Evolutionary conservation across 2,888 invertebrate genomes (phyloP).

Genomic region (Rambutsinella grinnellia): DNA sequence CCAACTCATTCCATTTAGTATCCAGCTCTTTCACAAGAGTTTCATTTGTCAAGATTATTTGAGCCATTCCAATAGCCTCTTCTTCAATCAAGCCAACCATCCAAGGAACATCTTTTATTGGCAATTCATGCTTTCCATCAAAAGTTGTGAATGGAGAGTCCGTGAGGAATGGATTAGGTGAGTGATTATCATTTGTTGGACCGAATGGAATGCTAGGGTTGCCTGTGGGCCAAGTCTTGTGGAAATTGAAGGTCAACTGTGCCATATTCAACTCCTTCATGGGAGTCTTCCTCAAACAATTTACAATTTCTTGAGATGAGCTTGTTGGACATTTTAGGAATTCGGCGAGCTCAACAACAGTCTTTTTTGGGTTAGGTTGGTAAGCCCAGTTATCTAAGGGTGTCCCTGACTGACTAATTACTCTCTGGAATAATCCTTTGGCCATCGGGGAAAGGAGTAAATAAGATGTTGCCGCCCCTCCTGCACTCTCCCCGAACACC

Average conservation of each 20-base stretch:
- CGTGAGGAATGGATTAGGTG: background rate
- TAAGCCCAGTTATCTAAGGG: slow-evolving; percentile 19
- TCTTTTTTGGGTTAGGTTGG: slow-evolving; percentile 13
- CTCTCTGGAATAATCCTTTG: slow-evolving; percentile 31
- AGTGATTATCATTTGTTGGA: background rate
- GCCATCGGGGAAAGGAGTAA: slow-evolving; percentile 14
- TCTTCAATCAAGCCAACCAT: too few species aligned
- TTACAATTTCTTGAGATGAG: slow-evolving; percentile 4
- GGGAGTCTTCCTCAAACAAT: background rate
- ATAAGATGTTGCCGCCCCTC: slow-evolving; percentile 22
- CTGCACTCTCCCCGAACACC: slow-evolving; percentile 8
- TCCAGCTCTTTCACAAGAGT: background rate
- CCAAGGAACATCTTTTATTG: too few species aligned
- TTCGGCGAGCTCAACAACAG: background rate
- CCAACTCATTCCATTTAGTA: slow-evolving; percentile 2
- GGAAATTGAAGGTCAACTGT: too few species aligned
- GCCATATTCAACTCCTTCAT: background rate
- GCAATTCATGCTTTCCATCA: too few species aligned
- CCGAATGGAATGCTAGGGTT: background rate
- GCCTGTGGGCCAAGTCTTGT: too few species aligned
- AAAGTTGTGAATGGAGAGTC: background rate
- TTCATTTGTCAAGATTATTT: too few species aligned
- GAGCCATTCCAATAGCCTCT: too few species aligned
- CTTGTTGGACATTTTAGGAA: slow-evolving; percentile 1
- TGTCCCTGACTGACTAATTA: slow-evolving; percentile 35